phyloP scores from a whole-genome alignment of 2,113 vertebrate species.

The Columba janthina region DNA sequence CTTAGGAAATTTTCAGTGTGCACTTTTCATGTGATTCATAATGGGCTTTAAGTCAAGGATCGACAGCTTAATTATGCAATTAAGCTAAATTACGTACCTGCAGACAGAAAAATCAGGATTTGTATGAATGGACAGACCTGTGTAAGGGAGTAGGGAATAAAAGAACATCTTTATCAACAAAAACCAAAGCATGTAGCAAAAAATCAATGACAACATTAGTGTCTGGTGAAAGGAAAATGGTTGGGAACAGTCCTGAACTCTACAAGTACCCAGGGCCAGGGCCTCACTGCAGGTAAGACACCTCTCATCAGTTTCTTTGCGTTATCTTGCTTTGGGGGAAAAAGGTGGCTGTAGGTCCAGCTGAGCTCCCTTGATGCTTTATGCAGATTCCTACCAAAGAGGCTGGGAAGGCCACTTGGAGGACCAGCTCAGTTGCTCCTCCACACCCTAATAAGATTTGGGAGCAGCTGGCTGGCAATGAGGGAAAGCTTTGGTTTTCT shows the following conservation, averaged over 20 bases:
- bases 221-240: not conserved
- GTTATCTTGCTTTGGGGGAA: not conserved
- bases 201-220: not conserved
- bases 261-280: not conserved
- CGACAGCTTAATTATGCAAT: not conserved
- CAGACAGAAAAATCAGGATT: not conserved
- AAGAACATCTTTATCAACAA: not conserved
- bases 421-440: not conserved
- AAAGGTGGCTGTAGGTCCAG: rapidly evolving
- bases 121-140: not conserved
- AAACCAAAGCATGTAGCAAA: not conserved
- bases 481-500: not conserved
- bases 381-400: not conserved
- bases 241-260: not conserved
- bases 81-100: not conserved
- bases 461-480: not conserved
- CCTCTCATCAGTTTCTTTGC: not conserved
- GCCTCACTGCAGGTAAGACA: not conserved
- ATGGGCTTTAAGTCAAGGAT: not conserved
- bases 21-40: not conserved
- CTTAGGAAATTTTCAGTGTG: not conserved
- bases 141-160: not conserved
- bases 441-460: rapidly evolving
- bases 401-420: not conserved
- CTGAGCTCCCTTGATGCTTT: not conserved